Percentiles rank a stretch among this genome's conserved stretches.
Evolutionary conservation across 2,888 invertebrate genomes (phyloP).

Genomic region (Caenorhabditis drosophilae): DNA sequence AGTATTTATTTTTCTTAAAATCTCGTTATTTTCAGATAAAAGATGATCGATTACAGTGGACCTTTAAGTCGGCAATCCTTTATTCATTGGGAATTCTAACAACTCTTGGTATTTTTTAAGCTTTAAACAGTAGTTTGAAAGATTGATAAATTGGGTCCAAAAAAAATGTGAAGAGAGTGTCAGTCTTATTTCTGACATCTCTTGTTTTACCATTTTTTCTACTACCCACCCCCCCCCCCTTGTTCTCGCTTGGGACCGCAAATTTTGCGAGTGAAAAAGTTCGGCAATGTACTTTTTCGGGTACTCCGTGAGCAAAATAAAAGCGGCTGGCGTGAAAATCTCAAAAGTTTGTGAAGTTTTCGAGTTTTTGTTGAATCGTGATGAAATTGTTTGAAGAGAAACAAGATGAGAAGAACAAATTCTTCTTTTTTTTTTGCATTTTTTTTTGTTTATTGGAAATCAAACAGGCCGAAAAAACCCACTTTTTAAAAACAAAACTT

Average conservation of each 20-base stretch:
- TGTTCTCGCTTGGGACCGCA: background rate
- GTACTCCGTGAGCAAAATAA: no score
- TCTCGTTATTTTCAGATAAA: conserved; percentile 19
- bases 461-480: no score
- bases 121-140: background rate
- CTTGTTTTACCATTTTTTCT: background rate
- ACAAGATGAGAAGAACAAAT: no score
- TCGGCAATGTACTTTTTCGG: no score
- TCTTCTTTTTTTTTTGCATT: no score
- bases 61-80: conserved; percentile 61
- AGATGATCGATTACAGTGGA: conserved; percentile 59
- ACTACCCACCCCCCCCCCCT: background rate
- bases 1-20: background rate
- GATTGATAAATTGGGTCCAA: conserved; percentile 4
- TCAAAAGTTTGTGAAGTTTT: background rate
- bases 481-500: no score
- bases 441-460: no score
- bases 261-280: background rate
- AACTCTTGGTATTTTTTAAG: conserved; percentile 52
- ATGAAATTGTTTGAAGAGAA: no score
- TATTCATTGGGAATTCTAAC: conserved; percentile 67
- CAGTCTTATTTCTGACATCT: background rate
- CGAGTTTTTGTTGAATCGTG: no score
- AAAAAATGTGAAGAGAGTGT: background rate
- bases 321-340: no score